Evolutionary conservation across 1,140 invertebrate genomes (phyloP).

Genomic region (Apocrypta bakeri): DNA sequence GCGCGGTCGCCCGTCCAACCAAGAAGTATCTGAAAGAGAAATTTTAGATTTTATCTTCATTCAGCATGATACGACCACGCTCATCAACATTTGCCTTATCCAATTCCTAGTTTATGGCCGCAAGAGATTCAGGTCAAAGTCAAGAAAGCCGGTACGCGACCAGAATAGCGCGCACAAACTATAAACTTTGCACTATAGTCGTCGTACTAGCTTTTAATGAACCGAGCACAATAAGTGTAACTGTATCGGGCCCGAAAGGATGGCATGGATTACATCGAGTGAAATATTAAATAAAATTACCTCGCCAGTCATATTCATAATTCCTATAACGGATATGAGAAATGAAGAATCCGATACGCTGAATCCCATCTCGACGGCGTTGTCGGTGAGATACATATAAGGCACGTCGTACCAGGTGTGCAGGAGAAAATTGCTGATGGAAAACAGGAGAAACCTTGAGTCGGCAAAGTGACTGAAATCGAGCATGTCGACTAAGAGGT

Average conservation of each 20-base stretch:
- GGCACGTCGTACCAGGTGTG: conserved; percentile 93
- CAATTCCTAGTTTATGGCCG: too few species aligned
- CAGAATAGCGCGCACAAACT: too few species aligned
- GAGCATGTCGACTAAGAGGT: conserved; percentile 84
- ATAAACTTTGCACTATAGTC: too few species aligned
- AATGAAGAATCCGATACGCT: conserved; percentile 83
- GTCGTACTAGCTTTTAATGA: background rate
- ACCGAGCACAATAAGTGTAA: background rate
- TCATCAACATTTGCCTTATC: too few species aligned
- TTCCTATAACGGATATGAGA: conserved; percentile 89
- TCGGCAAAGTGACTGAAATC: conserved; percentile 87
- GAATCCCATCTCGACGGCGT: conserved; percentile 83
- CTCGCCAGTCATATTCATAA: conserved; percentile 90
- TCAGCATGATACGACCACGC: background rate
- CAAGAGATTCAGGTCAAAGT: conserved; percentile 24
- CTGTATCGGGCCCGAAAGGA: background rate
- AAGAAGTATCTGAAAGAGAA: conserved; percentile 81
- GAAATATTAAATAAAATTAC: conserved; percentile 67
- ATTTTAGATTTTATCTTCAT: background rate
- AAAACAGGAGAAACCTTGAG: conserved; percentile 85
- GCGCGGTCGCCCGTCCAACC: conserved; percentile 90
- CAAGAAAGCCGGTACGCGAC: conserved; percentile 29
- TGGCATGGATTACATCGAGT: background rate
- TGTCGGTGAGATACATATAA: conserved; percentile 89
- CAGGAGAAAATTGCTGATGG: conserved; percentile 88